Base-by-base conservation (phyloP, 2,888 invertebrate species). In the Nasonia oneida region DNA sequence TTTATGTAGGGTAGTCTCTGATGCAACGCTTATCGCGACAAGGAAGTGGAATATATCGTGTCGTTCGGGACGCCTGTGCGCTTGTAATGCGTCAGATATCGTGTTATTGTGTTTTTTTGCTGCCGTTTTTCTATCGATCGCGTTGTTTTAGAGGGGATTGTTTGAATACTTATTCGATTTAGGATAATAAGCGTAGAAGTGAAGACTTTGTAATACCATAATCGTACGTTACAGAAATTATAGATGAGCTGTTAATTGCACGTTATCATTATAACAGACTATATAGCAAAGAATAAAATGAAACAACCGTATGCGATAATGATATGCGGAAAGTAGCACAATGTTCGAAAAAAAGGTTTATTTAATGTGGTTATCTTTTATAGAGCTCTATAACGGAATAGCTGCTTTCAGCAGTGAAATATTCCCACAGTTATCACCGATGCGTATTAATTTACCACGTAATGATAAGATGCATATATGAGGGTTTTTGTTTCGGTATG, bases 11-110 rank as follows among this genome's bases (percentile, higher is more conserved):
- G 33, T 15, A 8, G 14, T 67, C 8, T 42, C 18, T 81, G 81
- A 81, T 74, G 61, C 74, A 81, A 81, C 37, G 78, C 23, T 78
- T 82, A 82, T 82, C 75, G 76, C 76, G 47, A 78, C 73, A 15
- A 83, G 73, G 78, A 83, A 83, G 78, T 47, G 15, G 39, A 47
- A n/a, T 67, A 29, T 53, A 53, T 64, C 71, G 57, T 57, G 83
- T 39, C 78, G 47, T 23, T 70, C 42, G 78, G 12, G 42, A 33
- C 33, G 67, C 67, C 67, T 39, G 6, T 39, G 64, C 47, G 50
- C 47, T 74, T 42, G 73, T 74, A 42, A 47, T n/a, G 47, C 47
- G 14, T 42, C 39, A 4, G 71, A 71, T 33, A 18, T 71, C 39
- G 6, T 57, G 18, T n/a, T 57, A 5, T n/a, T n/a, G n/a, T 57